Conservation (phyloP, 2,888 invertebrate species). For the Argyresthia goedartella region DNA sequence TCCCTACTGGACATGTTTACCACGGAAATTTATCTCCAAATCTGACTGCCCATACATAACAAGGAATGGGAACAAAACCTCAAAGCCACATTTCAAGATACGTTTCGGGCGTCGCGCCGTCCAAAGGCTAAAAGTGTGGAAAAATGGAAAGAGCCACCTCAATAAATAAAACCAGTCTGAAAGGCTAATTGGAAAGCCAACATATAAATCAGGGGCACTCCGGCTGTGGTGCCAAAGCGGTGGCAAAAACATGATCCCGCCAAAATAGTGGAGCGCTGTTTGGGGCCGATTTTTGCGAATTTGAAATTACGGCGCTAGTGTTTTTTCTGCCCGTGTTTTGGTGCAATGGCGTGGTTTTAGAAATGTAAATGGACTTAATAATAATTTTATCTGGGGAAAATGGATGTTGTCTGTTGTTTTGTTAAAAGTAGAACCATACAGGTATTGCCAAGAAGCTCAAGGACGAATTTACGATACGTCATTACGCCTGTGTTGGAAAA, state of each 20-base stretch:
- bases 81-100: conserved; percentile 5
- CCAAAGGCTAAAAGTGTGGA: conserved; percentile 41
- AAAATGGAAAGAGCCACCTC: conserved; percentile 38
- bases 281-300: neutral
- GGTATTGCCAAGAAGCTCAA: no score
- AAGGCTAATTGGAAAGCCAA: conserved; percentile 60
- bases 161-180: conserved; percentile 55
- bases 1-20: conserved; percentile 1
- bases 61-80: conserved; percentile 1
- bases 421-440: no score
- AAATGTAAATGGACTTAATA: no score
- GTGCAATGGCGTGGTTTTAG: no score
- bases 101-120: conserved; percentile 1
- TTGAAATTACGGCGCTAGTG: neutral
- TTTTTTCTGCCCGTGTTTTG: neutral
- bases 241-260: conserved; percentile 34
- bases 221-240: conserved; percentile 29
- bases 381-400: no score
- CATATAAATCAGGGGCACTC: conserved; percentile 58
- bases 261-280: conserved; percentile 14
- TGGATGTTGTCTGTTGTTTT: no score
- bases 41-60: conserved; percentile 1
- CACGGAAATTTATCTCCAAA: neutral
- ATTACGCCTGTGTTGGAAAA: no score
- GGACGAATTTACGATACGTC: no score